These are phyloP conservation scores for Tragelaphus scriptus DNA, from an alignment of 2,113 vertebrate species.

Conservation along the genomic window DNA sequence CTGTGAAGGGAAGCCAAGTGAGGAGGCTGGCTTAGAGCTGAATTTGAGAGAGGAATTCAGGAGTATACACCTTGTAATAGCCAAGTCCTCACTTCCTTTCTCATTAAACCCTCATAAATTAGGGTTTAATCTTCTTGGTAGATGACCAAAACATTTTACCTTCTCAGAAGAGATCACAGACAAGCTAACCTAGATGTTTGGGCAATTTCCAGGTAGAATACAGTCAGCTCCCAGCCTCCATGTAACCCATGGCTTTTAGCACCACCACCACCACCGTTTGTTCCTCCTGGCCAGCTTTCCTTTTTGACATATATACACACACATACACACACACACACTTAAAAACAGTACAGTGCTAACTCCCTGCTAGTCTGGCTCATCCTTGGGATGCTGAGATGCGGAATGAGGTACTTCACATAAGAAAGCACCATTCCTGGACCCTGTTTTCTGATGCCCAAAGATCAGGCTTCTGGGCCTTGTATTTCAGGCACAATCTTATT, in stretches of 20 bases:
- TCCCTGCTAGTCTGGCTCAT: conserved; percentile 40
- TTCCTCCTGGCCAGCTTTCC: not conserved
- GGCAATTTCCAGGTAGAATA: conserved; percentile 3
- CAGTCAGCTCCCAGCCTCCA: not conserved
- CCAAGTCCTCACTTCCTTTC: conserved; percentile 19
- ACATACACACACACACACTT: not conserved
- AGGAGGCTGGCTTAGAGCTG: not conserved
- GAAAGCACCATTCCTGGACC: conserved; percentile 67
- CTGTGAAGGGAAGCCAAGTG: not conserved
- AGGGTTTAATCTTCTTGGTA: not conserved
- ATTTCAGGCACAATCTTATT: conserved; percentile 55
- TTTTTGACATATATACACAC: not conserved
- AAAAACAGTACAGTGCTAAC: conserved; percentile 16
- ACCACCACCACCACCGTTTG: not conserved
- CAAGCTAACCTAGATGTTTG: not conserved
- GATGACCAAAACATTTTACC: not conserved
- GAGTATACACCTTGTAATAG: not conserved
- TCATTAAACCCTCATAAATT: not conserved
- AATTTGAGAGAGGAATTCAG: conserved; percentile 37
- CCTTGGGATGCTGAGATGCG: conserved; percentile 10
- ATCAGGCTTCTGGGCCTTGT: conserved; percentile 26
- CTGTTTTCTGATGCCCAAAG: conserved; percentile 63
- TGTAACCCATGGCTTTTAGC: not conserved
- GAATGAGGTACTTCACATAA: not conserved
- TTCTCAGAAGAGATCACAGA: conserved; percentile 7